Evolutionary conservation across 2,888 invertebrate species (phyloP), one percentile per base, ranked within the genome.

Genomic region (Lordiphosa fenestrarum): DNA sequence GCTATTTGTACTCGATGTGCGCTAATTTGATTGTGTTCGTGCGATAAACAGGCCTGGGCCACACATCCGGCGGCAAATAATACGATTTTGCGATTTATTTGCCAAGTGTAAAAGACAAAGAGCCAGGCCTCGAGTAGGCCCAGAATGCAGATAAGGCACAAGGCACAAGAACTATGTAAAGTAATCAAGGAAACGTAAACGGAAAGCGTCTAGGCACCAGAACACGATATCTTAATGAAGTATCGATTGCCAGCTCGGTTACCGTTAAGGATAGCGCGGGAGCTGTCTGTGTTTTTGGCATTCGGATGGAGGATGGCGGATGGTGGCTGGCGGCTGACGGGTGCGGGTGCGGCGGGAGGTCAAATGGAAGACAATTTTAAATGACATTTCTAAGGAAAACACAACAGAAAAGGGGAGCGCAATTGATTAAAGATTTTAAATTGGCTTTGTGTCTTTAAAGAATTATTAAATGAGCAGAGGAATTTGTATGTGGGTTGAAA

Each of bases 151-250:
- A 77, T 77, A 77, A 77, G 84, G 33, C 44, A 44, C 58, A 35
- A 15, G 39, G 37, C 40, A 57, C 15, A 67, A 82, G n/a, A 82
- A 84, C 85, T 80, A 75, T 84, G 80, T 84, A 85, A 84, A 78
- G 84, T 85, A 84, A 84, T 84, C 84, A 84, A 84, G 86, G 85
- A 84, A 84, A 86, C 85, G 85, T 82, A 78, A 85, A 84, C 84
- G 86, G 84, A 86, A 84, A 78, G 73, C 69, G 82, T 81, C 84
- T 78, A 84, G 76, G 85, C 85, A 81, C 69, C 71, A 73, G 74
- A 84, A 78, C 86, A 84, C 84, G 85, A 76, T 82, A 82, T 86
- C 77, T 80, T 80, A 84, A 75, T 80, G 83, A 77, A 77, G 82
- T 69, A 75, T 84, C 80, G 86, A 86, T 76, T 77, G n/a, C 73